Percentiles rank a stretch among this genome's conserved stretches.
phyloP scores from a whole-genome alignment of 2,113 vertebrate genomes.

The Suricata suricatta region DNA sequence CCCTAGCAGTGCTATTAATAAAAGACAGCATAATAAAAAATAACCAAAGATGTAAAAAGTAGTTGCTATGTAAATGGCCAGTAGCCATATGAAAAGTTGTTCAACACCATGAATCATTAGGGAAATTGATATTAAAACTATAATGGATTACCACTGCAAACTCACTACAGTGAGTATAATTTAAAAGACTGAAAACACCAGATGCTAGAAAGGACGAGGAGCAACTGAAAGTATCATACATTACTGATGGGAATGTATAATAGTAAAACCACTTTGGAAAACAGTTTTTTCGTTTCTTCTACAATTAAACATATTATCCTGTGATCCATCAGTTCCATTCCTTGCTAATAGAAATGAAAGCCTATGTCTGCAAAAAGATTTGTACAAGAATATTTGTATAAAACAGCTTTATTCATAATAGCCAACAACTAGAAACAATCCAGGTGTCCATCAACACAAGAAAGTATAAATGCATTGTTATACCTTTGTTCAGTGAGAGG shows the following conservation, averaged over 20 bases:
- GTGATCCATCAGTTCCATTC: not conserved
- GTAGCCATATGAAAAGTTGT: not conserved
- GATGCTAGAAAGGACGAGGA: not conserved
- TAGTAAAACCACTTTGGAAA: not conserved
- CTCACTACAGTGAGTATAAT: not conserved
- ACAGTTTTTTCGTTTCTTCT: not conserved
- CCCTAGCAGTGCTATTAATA: too few relatives aligned
- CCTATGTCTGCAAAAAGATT: not conserved
- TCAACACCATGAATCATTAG: not conserved
- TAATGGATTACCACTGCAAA: not conserved
- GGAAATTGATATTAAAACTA: not conserved
- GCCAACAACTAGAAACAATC: not conserved
- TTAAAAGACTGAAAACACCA: not conserved
- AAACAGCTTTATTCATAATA: not conserved
- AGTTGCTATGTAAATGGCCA: not conserved
- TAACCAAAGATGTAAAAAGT: not conserved
- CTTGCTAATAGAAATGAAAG: slow-evolving; percentile 27
- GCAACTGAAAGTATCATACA: not conserved
- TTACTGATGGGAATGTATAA: not conserved
- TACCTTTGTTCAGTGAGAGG: not conserved
- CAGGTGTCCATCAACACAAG: not conserved
- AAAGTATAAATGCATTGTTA: not conserved
- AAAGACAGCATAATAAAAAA: not conserved
- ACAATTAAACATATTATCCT: not conserved
- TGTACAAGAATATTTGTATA: not conserved